Base-by-base conservation (phyloP, 1,140 invertebrate species). In the Drosophila azteca region DNA sequence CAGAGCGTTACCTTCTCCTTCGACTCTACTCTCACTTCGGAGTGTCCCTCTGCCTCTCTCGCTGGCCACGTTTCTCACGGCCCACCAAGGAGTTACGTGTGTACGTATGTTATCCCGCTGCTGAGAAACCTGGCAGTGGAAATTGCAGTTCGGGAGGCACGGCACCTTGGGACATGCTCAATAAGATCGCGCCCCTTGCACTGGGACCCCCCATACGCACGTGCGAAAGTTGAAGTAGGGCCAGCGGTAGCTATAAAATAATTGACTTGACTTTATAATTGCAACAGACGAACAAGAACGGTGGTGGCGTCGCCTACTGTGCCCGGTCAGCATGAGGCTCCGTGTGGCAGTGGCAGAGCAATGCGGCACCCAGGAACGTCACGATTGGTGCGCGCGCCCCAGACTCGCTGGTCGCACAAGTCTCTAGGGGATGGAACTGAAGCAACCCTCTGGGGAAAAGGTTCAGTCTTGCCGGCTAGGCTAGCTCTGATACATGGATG, bases 251-350 rank as follows among this genome's bases (percentile, higher is more conserved):
- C 64, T 41, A 55, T 55, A 50, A 82, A 87, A 87, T 87, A 87
- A 87, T 87, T 87, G 79, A 83, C 65, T 89, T 83, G 84, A 88
- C 84, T 88, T 77, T 72, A 61, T 82, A 87, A 87, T 87, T 87
- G 83, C 70, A 81, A 78, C 70, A 87, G 53, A 54, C 70, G 44
- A 53, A 24, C 15, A 60, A 50, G 49, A 45, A 29, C 31, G 66
- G 62, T 57, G 35, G 35, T 44, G 35, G 15, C 29, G 57, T 73
- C 77, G 75, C 83, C 83, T 52, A 87, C 79, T 75, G 83, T 65
- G 82, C 68, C 39, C 29, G 53, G 53, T 15, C 83, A 81, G 79
- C 83, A 73, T 88, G 83, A 62, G 78, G 70, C 11, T 13, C 24
- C 43, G 31, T 46, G 39, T 11, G 31, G 31, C 31, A 53, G 55